phyloP scores from a whole-genome alignment of 2,797 vertebrate species.

The Tympanoctomys barrerae region DNA sequence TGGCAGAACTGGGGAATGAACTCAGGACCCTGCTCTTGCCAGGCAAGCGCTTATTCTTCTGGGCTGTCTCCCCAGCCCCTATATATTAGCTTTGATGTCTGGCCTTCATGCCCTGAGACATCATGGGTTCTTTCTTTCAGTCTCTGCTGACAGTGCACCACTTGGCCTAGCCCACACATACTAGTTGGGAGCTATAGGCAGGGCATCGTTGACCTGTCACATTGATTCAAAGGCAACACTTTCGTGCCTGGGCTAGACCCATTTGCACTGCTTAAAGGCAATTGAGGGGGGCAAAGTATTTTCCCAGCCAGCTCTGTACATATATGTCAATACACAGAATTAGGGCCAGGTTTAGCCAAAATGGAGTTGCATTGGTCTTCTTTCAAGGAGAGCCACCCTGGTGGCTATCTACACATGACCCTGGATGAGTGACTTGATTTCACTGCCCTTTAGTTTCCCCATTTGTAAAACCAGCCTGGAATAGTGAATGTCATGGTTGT shows the following conservation, averaged over 20 bases:
- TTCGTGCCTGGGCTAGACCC: not conserved
- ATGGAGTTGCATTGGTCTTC: not conserved
- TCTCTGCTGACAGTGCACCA: not conserved
- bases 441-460: not conserved
- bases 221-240: not conserved
- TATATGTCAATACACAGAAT: not conserved
- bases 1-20: no score
- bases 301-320: not conserved
- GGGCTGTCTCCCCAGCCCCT: no score
- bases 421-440: not conserved
- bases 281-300: not conserved
- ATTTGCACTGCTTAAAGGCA: not conserved
- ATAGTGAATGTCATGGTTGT: not conserved
- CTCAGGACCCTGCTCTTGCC: no score
- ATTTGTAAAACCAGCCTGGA: not conserved
- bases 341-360: not conserved
- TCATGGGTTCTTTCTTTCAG: not conserved
- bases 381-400: not conserved
- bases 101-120: not conserved
- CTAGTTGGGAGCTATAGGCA: not conserved
- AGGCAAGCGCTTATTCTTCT: no score
- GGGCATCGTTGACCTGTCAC: not conserved
- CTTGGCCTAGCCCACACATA: not conserved
- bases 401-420: not conserved
- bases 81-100: not conserved